These are phyloP conservation scores for Microtus ochrogaster DNA, from an alignment of 2,113 vertebrate genomes.

Conservation along the genomic window DNA sequence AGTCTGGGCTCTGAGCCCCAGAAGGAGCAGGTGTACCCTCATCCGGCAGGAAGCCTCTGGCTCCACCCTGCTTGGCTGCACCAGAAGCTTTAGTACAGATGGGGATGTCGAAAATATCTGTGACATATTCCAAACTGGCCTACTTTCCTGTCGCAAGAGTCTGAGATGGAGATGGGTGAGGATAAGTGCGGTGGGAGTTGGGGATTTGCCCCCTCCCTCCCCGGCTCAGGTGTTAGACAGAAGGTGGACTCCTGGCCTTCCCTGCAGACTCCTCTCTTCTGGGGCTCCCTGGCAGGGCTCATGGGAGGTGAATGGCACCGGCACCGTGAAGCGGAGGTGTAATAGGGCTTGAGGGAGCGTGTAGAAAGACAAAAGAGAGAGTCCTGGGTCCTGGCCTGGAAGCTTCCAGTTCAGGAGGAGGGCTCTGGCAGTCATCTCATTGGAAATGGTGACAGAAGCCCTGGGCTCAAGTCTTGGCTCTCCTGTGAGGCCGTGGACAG, in stretches of 20 bases:
- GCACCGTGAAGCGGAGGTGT: no score
- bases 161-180: slow-evolving; percentile 57
- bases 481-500: background rate
- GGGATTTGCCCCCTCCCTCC: slow-evolving; percentile 64
- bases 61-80: slow-evolving; percentile 63
- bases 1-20: slow-evolving; percentile 37
- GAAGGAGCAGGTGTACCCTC: slow-evolving; percentile 65
- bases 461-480: background rate
- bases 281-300: background rate
- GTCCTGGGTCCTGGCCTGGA: background rate
- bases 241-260: background rate
- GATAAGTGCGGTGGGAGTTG: slow-evolving; percentile 58
- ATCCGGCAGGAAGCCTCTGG: slow-evolving; percentile 40
- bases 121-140: slow-evolving; percentile 82
- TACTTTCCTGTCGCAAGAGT: slow-evolving; percentile 75
- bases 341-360: background rate
- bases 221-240: slow-evolving; percentile 38
- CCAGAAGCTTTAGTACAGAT: slow-evolving; percentile 69
- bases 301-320: background rate
- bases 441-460: background rate
- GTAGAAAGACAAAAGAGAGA: background rate
- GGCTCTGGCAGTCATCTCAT: background rate
- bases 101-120: slow-evolving; percentile 83
- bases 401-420: background rate
- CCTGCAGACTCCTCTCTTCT: background rate